A percentile compares a stretch with the other conserved stretches of the same genome.
phyloP scores from a whole-genome alignment of 2,888 invertebrate species.

The Melanostoma mellinum region DNA sequence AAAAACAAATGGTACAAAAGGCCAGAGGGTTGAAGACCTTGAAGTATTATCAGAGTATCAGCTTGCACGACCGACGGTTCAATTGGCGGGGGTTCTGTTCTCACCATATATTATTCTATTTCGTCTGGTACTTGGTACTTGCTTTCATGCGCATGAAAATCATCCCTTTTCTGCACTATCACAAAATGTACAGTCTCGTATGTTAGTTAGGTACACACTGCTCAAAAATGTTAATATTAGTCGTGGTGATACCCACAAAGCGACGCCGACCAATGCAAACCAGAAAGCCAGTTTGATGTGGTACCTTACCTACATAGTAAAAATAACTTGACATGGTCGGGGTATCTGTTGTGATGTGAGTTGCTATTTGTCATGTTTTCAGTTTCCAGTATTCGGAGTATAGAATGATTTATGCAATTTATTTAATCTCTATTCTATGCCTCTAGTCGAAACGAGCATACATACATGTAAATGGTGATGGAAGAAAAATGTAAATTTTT shows the following conservation, averaged over 20 bases:
- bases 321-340: no score
- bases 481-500: not conserved
- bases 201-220: conserved; percentile 24
- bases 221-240: conserved; percentile 19
- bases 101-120: conserved; percentile 4
- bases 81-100: conserved; percentile 22
- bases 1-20: not conserved
- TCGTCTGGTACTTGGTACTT: not conserved
- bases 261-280: conserved; percentile 24
- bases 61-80: conserved; percentile 3
- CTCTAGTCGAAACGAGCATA: no score
- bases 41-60: conserved; percentile 10
- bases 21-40: conserved; percentile 20
- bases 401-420: no score
- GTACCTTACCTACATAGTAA: no score
- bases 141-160: conserved; percentile 43
- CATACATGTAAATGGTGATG: not conserved
- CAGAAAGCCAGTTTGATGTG: conserved; percentile 7
- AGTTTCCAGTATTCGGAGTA: no score
- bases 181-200: conserved; percentile 57
- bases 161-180: not conserved
- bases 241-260: not conserved
- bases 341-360: no score
- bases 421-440: no score
- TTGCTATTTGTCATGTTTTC: no score